Percentiles rank a stretch among this genome's conserved stretches.
Evolutionary conservation across 2,888 invertebrate species (phyloP).

Genomic region (Scaptomyza caliginosa): DNA sequence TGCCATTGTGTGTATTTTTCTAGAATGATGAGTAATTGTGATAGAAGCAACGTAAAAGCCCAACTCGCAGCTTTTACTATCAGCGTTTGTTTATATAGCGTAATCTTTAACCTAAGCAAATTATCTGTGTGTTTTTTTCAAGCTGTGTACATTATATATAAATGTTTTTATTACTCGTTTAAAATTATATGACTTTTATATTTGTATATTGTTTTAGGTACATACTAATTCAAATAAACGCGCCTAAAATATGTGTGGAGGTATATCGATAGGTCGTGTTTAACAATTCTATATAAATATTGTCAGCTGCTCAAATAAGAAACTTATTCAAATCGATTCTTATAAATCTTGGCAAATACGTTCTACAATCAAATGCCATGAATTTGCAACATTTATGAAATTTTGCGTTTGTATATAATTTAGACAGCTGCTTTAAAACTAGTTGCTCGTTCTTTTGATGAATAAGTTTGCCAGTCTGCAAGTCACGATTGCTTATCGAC

Average conservation of each 20-base stretch:
- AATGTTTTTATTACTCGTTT: not conserved
- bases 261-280: not conserved
- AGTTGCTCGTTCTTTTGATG: too few relatives aligned
- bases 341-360: not conserved
- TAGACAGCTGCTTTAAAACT: not conserved
- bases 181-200: not conserved
- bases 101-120: not conserved
- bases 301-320: too few relatives aligned
- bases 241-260: not conserved
- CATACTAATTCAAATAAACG: not conserved
- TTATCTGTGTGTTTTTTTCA: not conserved
- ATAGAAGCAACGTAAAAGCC: not conserved
- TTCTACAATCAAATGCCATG: not conserved
- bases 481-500: not conserved
- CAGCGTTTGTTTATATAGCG: constrained; percentile 1
- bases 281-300: too few relatives aligned
- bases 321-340: too few relatives aligned
- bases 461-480: not conserved
- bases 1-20: constrained; percentile 16
- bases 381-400: too few relatives aligned
- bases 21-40: not conserved
- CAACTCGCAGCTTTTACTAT: constrained; percentile 5
- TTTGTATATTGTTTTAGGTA: not conserved
- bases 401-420: not conserved
- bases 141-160: not conserved